Conservation (phyloP, 2,113 vertebrate genomes). For the Neotoma lepida region DNA sequence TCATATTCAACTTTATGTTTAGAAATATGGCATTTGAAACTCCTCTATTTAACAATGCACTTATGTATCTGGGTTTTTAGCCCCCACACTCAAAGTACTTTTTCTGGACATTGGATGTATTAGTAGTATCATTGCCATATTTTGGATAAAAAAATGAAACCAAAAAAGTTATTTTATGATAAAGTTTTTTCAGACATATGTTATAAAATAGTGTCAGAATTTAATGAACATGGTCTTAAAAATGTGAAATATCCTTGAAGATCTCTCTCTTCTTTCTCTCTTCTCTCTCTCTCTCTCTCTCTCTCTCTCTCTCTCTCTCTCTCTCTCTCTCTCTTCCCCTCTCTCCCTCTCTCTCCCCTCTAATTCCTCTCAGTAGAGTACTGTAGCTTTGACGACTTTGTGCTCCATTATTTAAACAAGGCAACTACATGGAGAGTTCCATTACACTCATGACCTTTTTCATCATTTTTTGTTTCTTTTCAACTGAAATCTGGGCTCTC, state of each 20-base stretch:
- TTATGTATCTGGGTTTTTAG: neutral
- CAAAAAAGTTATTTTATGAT: neutral
- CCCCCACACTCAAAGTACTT: neutral
- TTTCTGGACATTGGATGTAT: neutral
- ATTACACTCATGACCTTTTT: neutral
- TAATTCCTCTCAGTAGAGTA: neutral
- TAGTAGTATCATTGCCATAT: neutral
- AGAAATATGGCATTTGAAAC: slow-evolving; percentile 65
- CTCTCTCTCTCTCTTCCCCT: neutral
- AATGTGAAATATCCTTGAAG: neutral
- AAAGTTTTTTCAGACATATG: neutral
- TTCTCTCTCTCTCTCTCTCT: neutral
- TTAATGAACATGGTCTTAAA: neutral
- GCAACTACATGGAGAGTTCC: neutral
- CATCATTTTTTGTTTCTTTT: neutral
- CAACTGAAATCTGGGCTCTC: neutral
- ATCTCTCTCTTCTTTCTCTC: neutral
- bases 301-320: neutral
- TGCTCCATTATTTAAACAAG: neutral
- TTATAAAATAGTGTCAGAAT: slow-evolving; percentile 20
- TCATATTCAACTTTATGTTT: slow-evolving; percentile 75
- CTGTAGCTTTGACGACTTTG: neutral
- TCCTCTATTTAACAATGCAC: slow-evolving; percentile 61
- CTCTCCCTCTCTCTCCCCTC: neutral
- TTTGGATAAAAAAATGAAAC: slow-evolving; percentile 29